phyloP scores from a whole-genome alignment of 1,140 invertebrate species.

The Dufourea novaeangliae region DNA sequence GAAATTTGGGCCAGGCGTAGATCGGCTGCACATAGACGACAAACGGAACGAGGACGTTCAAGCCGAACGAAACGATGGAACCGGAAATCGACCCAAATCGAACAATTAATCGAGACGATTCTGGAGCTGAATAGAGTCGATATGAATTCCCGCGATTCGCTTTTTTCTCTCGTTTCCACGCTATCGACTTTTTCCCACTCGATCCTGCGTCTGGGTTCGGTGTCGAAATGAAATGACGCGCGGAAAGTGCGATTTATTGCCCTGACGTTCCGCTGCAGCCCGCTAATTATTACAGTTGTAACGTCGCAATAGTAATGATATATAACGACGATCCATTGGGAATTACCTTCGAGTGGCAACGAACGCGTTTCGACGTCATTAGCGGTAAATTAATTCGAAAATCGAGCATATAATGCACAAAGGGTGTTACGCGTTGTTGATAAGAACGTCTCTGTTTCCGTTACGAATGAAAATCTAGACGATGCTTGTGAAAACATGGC shows the following conservation, averaged over 20 bases:
- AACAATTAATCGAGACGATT: slow-evolving; percentile 60
- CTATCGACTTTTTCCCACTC: neutral
- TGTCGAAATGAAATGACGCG: neutral
- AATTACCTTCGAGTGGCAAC: slow-evolving; percentile 22
- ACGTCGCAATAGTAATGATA: neutral
- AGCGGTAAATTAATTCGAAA: neutral
- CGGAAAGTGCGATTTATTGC: slow-evolving; percentile 34
- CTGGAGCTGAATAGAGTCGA: slow-evolving; percentile 19
- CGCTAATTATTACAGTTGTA: slow-evolving; percentile 14
- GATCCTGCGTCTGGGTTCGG: neutral
- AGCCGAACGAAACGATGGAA: slow-evolving; percentile 12
- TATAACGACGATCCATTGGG: slow-evolving; percentile 6
- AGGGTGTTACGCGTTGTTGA: neutral
- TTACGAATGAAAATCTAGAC: neutral
- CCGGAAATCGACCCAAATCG: slow-evolving; percentile 47
- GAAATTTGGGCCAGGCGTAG: no score
- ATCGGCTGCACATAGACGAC: no score
- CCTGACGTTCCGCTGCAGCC: neutral
- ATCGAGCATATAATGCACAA: neutral
- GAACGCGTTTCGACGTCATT: neutral
- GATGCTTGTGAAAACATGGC: neutral
- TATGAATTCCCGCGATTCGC: slow-evolving; percentile 26
- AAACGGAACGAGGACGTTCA: no score
- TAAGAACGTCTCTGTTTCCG: neutral
- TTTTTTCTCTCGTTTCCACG: neutral